These are phyloP conservation scores for Mixornis gularis DNA, from an alignment of 2,113 vertebrate genomes.

Conservation along the genomic window DNA sequence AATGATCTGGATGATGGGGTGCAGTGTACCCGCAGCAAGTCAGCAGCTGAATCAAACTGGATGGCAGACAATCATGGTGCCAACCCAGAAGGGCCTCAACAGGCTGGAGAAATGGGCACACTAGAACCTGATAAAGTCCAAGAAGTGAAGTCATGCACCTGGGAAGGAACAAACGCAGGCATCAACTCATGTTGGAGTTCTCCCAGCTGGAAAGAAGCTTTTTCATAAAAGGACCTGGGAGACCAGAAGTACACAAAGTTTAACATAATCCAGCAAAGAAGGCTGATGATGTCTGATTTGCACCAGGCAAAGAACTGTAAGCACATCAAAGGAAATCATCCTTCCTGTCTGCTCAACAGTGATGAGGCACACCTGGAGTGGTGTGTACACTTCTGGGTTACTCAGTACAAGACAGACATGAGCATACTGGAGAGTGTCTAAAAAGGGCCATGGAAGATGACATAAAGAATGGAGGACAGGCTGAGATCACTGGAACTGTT, in stretches of 20 bases:
- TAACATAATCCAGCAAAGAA: background rate
- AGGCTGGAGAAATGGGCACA: background rate
- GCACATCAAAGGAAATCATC: background rate
- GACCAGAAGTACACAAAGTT: background rate
- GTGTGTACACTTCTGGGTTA: background rate
- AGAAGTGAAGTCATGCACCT: background rate
- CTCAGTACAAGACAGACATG: background rate
- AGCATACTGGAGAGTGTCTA: background rate
- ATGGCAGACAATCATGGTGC: rapidly evolving
- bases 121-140: background rate
- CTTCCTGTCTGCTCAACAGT: background rate
- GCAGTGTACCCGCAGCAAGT: background rate
- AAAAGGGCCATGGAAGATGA: background rate
- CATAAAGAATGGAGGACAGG: background rate
- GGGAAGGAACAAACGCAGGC: background rate
- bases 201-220: background rate
- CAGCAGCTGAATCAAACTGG: background rate
- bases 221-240: background rate
- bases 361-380: background rate
- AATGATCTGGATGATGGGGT: background rate
- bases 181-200: background rate
- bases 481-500: background rate
- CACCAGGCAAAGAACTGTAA: background rate
- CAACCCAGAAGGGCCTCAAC: background rate
- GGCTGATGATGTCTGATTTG: background rate